Evolutionary conservation across 2,888 invertebrate species (phyloP).

Genomic region (Cerceris rybyensis): DNA sequence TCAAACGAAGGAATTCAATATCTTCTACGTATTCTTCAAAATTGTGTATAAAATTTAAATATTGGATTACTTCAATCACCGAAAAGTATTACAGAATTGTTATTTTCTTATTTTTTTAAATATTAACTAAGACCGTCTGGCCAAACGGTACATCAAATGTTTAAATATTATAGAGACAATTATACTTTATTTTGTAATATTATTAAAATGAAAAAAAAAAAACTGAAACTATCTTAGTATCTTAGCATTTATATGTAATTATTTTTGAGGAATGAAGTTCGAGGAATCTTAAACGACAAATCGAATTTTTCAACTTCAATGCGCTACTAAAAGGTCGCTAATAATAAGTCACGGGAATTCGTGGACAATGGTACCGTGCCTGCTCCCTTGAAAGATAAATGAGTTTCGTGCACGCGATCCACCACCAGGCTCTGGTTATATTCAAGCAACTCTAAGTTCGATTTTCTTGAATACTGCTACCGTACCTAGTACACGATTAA

Average conservation of each 20-base stretch:
- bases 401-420: conserved; percentile 75
- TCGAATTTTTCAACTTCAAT: neutral
- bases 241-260: neutral
- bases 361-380: conserved; percentile 75
- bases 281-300: neutral
- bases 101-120: too few species aligned
- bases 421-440: conserved; percentile 74
- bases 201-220: too few species aligned
- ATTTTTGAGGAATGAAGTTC: too few species aligned
- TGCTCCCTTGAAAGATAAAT: conserved; percentile 70
- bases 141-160: too few species aligned
- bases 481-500: conserved; percentile 14
- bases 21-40: too few species aligned
- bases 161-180: too few species aligned
- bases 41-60: too few species aligned
- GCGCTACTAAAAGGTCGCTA: neutral
- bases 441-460: conserved; percentile 66
- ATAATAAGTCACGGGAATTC: conserved; percentile 49
- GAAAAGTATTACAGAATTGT: too few species aligned
- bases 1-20: too few species aligned
- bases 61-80: too few species aligned
- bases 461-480: conserved; percentile 61
- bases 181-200: too few species aligned
- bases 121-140: too few species aligned
- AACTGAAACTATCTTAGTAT: neutral